phyloP scores from a whole-genome alignment of 1,140 invertebrate species.

The Mya arenaria region DNA sequence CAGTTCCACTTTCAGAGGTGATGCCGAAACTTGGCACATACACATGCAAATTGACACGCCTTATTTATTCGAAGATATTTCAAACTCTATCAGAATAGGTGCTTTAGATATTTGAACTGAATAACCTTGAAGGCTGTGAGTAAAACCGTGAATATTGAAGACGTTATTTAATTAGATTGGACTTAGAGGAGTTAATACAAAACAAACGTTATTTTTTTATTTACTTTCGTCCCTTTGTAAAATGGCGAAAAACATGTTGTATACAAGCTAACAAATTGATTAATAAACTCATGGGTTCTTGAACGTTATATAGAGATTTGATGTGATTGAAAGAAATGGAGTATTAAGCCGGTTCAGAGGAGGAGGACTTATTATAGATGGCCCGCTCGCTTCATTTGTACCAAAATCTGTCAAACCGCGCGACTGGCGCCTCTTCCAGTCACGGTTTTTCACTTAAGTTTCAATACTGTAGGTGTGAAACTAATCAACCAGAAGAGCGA shows the following conservation, averaged over 20 bases:
- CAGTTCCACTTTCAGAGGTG: too few relatives aligned
- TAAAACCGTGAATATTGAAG: too few relatives aligned
- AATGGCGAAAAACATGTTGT: constrained; percentile 24
- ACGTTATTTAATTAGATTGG: too few relatives aligned
- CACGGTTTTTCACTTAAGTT: constrained; percentile 24
- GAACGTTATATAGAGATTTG: constrained; percentile 21
- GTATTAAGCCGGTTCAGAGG: constrained; percentile 37
- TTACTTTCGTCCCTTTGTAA: too few relatives aligned
- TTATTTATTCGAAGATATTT: too few relatives aligned
- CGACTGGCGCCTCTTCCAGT: constrained; percentile 40
- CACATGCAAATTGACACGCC: too few relatives aligned
- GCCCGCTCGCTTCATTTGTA: constrained; percentile 25
- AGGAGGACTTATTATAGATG: constrained; percentile 23
- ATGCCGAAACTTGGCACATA: too few relatives aligned
- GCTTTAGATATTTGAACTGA: too few relatives aligned
- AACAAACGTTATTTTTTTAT: too few relatives aligned
- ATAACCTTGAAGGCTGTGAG: too few relatives aligned
- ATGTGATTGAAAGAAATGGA: constrained; percentile 9
- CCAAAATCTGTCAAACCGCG: constrained; percentile 2
- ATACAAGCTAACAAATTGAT: constrained; percentile 50
- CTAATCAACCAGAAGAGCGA: constrained; percentile 43
- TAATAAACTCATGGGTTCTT: constrained; percentile 46
- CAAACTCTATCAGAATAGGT: too few relatives aligned
- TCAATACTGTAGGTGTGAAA: constrained; percentile 46
- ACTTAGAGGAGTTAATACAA: too few relatives aligned